Conservation (phyloP, 1,140 invertebrate species). For the Maniola jurtina region DNA sequence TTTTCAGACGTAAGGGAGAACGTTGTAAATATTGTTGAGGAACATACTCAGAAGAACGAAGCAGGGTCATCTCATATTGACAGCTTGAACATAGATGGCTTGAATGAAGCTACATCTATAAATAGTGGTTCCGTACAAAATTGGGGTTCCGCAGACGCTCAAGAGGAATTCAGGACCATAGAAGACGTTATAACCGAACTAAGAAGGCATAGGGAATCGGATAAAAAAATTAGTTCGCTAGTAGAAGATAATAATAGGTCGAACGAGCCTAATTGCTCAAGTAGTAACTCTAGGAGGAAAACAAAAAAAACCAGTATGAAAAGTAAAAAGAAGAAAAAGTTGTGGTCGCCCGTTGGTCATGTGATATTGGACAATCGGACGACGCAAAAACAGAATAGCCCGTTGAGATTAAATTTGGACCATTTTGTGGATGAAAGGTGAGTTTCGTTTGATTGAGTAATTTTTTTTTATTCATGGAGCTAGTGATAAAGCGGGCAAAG, state of each 20-base stretch:
- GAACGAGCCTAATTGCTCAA: conserved; percentile 42
- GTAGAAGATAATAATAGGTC: conserved; percentile 49
- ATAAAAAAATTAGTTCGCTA: conserved; percentile 47
- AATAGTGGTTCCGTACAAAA: conserved; percentile 30
- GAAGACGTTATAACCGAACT: conserved; percentile 60
- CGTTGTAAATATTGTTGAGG: conserved; percentile 62
- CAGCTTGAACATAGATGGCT: conserved; percentile 52
- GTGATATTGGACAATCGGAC: conserved; percentile 65
- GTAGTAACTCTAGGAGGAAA: conserved; percentile 47
- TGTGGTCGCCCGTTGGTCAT: conserved; percentile 64
- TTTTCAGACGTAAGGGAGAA: conserved; percentile 59
- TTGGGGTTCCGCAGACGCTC: conserved; percentile 39
- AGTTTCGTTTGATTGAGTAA: too few relatives aligned
- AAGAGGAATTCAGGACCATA: conserved; percentile 55
- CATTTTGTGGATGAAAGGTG: conserved; percentile 74
- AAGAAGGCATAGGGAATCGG: conserved; percentile 51
- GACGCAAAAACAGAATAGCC: conserved; percentile 51
- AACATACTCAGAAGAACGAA: conserved; percentile 62
- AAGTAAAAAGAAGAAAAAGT: conserved; percentile 60
- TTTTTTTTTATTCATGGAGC: too few relatives aligned
- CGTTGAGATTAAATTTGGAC: conserved; percentile 71
- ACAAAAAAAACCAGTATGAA: conserved; percentile 48
- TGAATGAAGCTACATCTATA: conserved; percentile 38
- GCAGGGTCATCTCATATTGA: conserved; percentile 61
- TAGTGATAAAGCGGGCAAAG: too few relatives aligned